A percentile compares a stretch with the other conserved stretches of the same genome.
Conservation (phyloP, 2,113 vertebrate species). For the Climacteris rufus region DNA sequence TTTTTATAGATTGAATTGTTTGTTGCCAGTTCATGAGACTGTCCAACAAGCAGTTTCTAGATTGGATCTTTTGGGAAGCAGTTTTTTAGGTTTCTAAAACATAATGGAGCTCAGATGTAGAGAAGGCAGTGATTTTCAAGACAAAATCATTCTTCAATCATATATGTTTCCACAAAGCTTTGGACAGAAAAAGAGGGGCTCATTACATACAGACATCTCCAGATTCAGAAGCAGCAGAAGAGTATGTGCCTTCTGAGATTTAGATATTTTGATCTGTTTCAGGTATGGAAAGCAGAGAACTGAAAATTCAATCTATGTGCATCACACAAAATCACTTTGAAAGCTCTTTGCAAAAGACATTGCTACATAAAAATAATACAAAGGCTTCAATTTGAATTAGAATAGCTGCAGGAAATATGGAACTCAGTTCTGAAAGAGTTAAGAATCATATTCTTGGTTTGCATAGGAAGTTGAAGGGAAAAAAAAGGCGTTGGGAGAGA, state of each 20-base stretch:
- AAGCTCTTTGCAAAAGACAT: background rate
- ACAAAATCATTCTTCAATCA: background rate
- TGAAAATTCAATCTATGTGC: background rate
- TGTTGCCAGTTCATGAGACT: background rate
- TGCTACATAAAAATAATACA: background rate
- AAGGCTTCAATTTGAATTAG: background rate
- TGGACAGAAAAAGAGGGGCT: background rate
- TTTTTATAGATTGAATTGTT: background rate
- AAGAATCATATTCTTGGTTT: background rate
- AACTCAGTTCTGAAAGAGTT: background rate
- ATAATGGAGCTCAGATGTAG: background rate
- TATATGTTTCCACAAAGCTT: accelerated
- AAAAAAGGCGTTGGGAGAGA: background rate
- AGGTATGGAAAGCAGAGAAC: background rate
- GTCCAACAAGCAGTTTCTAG: background rate
- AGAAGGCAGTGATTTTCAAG: background rate
- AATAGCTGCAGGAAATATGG: background rate
- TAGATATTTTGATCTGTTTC: background rate
- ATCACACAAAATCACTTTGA: background rate
- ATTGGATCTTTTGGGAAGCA: background rate
- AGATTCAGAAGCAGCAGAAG: background rate
- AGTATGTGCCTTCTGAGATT: background rate
- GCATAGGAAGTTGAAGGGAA: accelerated
- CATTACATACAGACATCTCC: background rate
- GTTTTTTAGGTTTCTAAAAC: background rate